Conservation (phyloP, 2,113 vertebrate species). For the Halcyon senegalensis region DNA sequence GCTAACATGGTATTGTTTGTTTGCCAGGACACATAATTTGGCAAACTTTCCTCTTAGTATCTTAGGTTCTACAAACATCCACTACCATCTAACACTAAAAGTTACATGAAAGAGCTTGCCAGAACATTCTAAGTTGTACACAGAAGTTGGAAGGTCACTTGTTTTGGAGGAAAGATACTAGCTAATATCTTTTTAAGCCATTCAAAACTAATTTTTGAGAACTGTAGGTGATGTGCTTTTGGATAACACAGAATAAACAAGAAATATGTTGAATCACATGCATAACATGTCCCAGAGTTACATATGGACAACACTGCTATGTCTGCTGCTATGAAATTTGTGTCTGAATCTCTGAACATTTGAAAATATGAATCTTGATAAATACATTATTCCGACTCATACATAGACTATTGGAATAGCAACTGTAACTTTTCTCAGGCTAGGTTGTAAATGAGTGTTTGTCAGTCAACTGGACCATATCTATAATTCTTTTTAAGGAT, state of each 20-base stretch:
- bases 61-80: not conserved
- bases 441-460: not conserved
- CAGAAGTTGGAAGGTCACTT: not conserved
- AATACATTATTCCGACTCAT: constrained; percentile 66
- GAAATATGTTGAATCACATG: not conserved
- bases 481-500: not conserved
- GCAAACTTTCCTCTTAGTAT: not conserved
- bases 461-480: not conserved
- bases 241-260: constrained; percentile 36
- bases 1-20: not conserved
- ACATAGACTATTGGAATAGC: constrained; percentile 22
- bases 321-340: not conserved
- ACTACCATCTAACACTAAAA: not conserved
- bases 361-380: constrained; percentile 62
- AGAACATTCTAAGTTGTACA: not conserved
- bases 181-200: not conserved
- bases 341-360: not conserved
- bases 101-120: not conserved
- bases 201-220: constrained; percentile 16
- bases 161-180: not conserved
- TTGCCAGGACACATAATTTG: not conserved
- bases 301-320: not conserved
- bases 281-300: constrained; percentile 16
- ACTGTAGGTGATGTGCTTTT: not conserved
- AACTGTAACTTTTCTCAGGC: not conserved